Evolutionary conservation across 1,140 invertebrate genomes (phyloP), one percentile per base, ranked within the genome.

Genomic region (Apis laboriosa): DNA sequence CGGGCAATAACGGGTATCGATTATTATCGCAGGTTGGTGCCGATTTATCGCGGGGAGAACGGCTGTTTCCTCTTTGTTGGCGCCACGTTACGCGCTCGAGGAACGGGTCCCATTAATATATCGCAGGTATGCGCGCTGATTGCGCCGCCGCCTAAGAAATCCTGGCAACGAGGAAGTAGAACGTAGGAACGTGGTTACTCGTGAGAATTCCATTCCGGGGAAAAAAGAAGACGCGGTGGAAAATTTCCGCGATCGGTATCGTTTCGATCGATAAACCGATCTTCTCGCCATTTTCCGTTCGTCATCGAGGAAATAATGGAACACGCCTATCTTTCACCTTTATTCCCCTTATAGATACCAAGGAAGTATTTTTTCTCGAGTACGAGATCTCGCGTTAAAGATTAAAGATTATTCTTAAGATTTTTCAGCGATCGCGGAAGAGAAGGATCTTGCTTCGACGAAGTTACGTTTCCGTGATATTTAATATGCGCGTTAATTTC

Each of bases 11-110:
- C 70, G 75, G 51, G 75, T 83, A 88, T 88, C 86, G 88, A 89
- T 89, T 88, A 88, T 88, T 88, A 89, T 89, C 86, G 80, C 84
- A 72, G 68, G 73, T 81, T 84, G 84, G 85, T 84, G 80, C 74
- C 83, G 85, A 88, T 88, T 89, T 89, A 89, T 88, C 64, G 84
- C 78, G 55, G 34, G 51, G 63, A 73, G 66, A 55, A 81, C 73
- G 66, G 56, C 56, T 43, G 58, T 58, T 82, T 78, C 56, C 66
- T 85, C 58, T 80, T 84, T 76, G 56, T 82, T 85, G 86, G 81
- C 88, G 86, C 88, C 81, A 87, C 77, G 74, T 81, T 85, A n/a
- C n/a, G n/a, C 63, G 63, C 17, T 17, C 24, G 28, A 24, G 7
- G n/a, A 19, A n/a, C 67, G 34, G 7, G 70, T 21, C 15, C 34